Conservation (phyloP, 2,113 vertebrate species). For the Fulmarus glacialis region DNA sequence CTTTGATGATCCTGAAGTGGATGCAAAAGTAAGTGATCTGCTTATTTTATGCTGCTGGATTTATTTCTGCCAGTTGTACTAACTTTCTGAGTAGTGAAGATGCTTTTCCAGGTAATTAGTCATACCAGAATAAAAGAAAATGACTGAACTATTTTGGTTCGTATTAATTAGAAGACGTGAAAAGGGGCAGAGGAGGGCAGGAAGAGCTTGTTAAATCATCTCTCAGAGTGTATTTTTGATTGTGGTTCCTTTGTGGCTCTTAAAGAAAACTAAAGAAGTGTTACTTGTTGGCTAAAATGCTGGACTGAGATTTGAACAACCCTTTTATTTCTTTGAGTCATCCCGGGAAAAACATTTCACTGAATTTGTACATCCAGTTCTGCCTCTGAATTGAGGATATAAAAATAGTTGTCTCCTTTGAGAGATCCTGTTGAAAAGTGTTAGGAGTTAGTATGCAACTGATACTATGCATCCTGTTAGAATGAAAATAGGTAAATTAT, state of each 20-base stretch:
- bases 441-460: not conserved
- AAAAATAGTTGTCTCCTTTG: not conserved
- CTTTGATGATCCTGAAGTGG: constrained; percentile 95
- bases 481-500: not conserved
- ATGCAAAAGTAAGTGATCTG: constrained; percentile 80
- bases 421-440: not conserved
- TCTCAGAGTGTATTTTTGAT: not conserved
- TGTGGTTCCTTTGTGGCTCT: not conserved
- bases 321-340: not conserved
- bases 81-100: not conserved
- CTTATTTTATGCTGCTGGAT: not conserved
- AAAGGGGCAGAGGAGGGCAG: not conserved
- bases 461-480: not conserved
- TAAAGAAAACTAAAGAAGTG: not conserved
- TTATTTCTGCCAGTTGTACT: not conserved
- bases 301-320: not conserved
- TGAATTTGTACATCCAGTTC: not conserved
- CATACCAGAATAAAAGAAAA: not conserved
- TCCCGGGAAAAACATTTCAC: not conserved
- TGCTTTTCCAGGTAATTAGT: not conserved
- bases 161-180: not conserved
- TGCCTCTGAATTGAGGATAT: not conserved
- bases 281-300: not conserved
- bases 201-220: not conserved
- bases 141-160: not conserved